Conservation (phyloP, 2,888 invertebrate species). For the Rambutsinella grinnellia region DNA sequence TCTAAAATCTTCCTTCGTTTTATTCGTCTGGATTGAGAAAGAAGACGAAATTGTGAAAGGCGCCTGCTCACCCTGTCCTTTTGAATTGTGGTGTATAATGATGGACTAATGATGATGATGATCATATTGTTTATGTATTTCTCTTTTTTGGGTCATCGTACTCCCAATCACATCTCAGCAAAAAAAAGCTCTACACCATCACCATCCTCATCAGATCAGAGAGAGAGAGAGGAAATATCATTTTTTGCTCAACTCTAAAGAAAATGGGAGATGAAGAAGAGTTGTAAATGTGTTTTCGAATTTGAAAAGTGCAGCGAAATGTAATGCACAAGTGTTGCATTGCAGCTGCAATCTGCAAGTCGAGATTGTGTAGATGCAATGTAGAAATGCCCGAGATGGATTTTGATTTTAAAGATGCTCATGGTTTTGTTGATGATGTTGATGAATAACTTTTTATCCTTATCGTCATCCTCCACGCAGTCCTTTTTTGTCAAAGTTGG, state of each 20-base stretch:
- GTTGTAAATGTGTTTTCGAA: background rate
- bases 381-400: background rate
- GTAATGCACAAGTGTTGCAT: background rate
- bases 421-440: constrained; percentile 17
- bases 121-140: constrained; percentile 51
- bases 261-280: constrained; percentile 18
- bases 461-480: background rate
- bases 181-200: constrained; percentile 49
- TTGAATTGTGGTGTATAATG: constrained; percentile 46
- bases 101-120: constrained; percentile 7
- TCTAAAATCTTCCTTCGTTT: too few relatives aligned
- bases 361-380: too few relatives aligned
- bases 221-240: constrained; percentile 44
- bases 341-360: background rate
- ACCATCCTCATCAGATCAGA: constrained; percentile 40
- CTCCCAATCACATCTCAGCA: constrained; percentile 59
- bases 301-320: background rate
- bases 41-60: constrained; percentile 56
- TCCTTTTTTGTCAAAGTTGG: constrained; percentile 19
- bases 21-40: constrained; percentile 45
- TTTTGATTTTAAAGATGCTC: background rate
- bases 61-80: constrained; percentile 51
- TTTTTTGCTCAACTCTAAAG: background rate
- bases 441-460: constrained; percentile 32
- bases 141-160: constrained; percentile 63